A percentile compares a stretch with the other conserved stretches of the same genome.
These are phyloP conservation scores for Trissolcus japonicus DNA, from an alignment of 2,888 invertebrate genomes.

Conservation along the genomic window DNA sequence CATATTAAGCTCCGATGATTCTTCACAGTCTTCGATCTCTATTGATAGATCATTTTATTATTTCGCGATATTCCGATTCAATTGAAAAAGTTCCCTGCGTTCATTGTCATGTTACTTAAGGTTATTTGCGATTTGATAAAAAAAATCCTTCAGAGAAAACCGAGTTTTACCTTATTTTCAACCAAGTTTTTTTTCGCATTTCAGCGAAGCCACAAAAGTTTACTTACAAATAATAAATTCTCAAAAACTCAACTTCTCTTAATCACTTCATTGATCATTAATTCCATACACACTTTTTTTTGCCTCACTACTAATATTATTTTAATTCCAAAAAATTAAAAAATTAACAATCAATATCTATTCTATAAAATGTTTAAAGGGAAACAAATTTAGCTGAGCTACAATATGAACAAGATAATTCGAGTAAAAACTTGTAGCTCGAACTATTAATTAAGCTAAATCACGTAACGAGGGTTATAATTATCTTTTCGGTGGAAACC, in stretches of 20 bases:
- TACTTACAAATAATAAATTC: neutral
- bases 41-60: constrained; percentile 15
- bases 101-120: constrained; percentile 14
- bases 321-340: too few species aligned
- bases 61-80: constrained; percentile 2
- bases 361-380: too few species aligned
- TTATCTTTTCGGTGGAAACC: neutral
- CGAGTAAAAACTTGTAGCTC: too few species aligned
- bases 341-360: too few species aligned
- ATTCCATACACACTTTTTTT: too few species aligned
- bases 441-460: too few species aligned
- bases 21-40: neutral
- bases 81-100: constrained; percentile 4
- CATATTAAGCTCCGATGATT: neutral
- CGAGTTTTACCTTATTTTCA: neutral
- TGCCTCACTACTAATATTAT: too few species aligned
- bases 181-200: neutral
- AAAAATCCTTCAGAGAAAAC: neutral
- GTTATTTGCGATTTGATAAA: constrained; percentile 8
- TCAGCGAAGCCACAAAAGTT: neutral
- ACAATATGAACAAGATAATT: too few species aligned
- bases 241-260: too few species aligned
- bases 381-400: too few species aligned
- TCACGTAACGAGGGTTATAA: neutral
- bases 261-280: too few species aligned